phyloP scores from a whole-genome alignment of 2,797 vertebrate species.

The Nyctibius grandis region DNA sequence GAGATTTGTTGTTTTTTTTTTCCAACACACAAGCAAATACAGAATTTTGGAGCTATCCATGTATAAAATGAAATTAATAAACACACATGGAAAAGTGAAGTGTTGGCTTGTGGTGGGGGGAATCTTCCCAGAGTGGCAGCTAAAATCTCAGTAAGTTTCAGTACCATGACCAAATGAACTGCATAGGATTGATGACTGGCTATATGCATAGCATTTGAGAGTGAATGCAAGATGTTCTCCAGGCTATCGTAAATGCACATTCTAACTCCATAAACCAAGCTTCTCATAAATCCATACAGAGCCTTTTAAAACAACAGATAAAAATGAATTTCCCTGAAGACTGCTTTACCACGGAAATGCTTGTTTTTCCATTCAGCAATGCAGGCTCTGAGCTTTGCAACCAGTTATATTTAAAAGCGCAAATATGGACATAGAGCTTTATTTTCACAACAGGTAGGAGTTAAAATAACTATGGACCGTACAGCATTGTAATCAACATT shows the following conservation, averaged over 20 bases:
- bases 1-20: not conserved
- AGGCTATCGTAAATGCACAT: not conserved
- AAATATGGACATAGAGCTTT: not conserved
- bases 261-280: conserved; percentile 31
- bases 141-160: not conserved
- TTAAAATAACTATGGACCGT: not conserved
- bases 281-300: not conserved
- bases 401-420: not conserved
- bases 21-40: not conserved
- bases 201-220: not conserved
- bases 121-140: not conserved
- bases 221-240: not conserved
- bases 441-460: not conserved
- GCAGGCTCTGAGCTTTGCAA: not conserved
- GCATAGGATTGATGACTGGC: not conserved
- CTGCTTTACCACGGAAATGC: not conserved
- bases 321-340: not conserved
- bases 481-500: not conserved
- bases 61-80: not conserved
- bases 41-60: not conserved
- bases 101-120: not conserved
- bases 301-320: not conserved
- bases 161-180: not conserved
- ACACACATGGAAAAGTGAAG: not conserved
- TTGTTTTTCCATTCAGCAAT: not conserved